Evolutionary conservation across 2,888 invertebrate species (phyloP), one percentile per base, ranked within the genome.

Genomic region (Pheosia gnoma): DNA sequence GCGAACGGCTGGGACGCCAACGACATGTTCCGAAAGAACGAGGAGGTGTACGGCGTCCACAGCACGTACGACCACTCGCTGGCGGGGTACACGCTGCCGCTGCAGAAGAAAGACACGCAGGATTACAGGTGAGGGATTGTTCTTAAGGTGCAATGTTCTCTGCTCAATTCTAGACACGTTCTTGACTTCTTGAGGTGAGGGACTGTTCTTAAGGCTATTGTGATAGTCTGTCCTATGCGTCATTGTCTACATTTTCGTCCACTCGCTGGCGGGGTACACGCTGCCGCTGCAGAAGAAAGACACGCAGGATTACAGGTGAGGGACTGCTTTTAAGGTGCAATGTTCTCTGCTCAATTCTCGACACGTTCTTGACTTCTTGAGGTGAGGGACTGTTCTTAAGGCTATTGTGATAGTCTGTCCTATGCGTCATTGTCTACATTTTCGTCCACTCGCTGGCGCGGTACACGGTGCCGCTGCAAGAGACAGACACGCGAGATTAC

Each of bases 1-100:
- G 95, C 96, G 89, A 98, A 98, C 94, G 99, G 99, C 64, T 99
- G 99, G 99, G 98, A 98, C 94, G 97, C 97, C 3, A 96, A 97
- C 87, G 99, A 99, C 76, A 99, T 99, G 99, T 99, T 99, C 91
- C 95, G 96, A 71, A 97, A 96, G 86, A 99, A 99, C 91, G 98
- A 98, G 86, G 93, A 93, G 81, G 95, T 97, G 72, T 99, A 98
- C 89, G 98, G 99, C 60, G 98, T 99, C 9, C 96, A 96, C 80
- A 97, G 98, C 74, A 98, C 98, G 3, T 99, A 97, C 87, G 98
- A 98, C 84, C 97, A 98, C 80, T 96, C 97, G 67, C 90, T 99
- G 75, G 95, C 96, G n/a, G 98, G 98, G 51, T 99, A 99, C 84
- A 99, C 99, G 69, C 95, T 98, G 77, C 97, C 96, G 70, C 92